Evolutionary conservation across 2,888 invertebrate species (phyloP).

Genomic region (Parnassius mnemosyne): DNA sequence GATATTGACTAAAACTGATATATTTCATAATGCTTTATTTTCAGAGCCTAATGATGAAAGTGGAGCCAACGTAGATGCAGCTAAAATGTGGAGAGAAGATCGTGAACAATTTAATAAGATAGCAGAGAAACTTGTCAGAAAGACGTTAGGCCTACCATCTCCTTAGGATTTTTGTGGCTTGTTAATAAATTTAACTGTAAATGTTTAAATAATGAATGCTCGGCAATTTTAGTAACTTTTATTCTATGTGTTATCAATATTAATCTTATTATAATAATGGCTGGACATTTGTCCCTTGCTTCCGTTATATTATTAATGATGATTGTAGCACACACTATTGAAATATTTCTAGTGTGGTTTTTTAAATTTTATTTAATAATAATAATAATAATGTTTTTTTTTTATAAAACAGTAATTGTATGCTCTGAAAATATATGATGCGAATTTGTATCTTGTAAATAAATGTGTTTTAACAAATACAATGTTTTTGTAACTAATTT

Average conservation of each 20-base stretch:
- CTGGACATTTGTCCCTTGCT: background rate
- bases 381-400: background rate
- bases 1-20: no score
- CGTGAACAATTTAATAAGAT: slow-evolving; percentile 95
- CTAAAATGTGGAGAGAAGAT: slow-evolving; percentile 99
- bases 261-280: slow-evolving; percentile 4
- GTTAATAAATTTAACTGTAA: background rate
- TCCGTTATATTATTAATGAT: slow-evolving; percentile 6
- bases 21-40: slow-evolving; percentile 29
- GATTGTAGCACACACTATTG: background rate
- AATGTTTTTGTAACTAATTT: background rate
- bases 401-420: no score
- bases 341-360: background rate
- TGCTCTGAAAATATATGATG: no score
- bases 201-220: background rate
- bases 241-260: slow-evolving; percentile 11
- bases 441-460: no score
- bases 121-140: slow-evolving; percentile 94
- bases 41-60: slow-evolving; percentile 99
- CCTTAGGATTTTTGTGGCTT: slow-evolving; percentile 35
- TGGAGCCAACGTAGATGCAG: slow-evolving; percentile 99
- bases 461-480: background rate
- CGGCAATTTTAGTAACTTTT: slow-evolving; percentile 7
- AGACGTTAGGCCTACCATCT: slow-evolving; percentile 88
- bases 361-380: background rate